phyloP scores from a whole-genome alignment of 2,888 invertebrate genomes.

The Rhynchonema sp. region DNA sequence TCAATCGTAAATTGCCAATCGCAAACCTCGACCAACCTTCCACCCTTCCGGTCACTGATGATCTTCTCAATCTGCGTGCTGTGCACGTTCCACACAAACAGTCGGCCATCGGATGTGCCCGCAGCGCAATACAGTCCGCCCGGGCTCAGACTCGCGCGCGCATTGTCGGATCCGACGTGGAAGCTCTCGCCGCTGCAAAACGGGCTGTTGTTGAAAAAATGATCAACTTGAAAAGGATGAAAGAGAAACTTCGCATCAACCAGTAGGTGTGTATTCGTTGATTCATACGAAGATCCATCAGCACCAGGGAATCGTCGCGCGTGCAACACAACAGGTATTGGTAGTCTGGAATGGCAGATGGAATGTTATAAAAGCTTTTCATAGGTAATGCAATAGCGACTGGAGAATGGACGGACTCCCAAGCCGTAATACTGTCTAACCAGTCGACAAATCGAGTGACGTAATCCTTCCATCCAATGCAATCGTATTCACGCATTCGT shows the following conservation, averaged over 20 bases:
- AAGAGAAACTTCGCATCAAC: slow-evolving; percentile 34
- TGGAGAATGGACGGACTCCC: too few species aligned
- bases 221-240: too few species aligned
- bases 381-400: too few species aligned
- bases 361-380: too few species aligned
- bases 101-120: slow-evolving; percentile 72
- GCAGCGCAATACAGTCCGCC: slow-evolving; percentile 69
- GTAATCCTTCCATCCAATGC: slow-evolving; percentile 78
- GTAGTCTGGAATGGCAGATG: slow-evolving; percentile 49
- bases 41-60: slow-evolving; percentile 1
- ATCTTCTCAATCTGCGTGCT: slow-evolving; percentile 15
- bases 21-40: too few species aligned
- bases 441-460: slow-evolving; percentile 74
- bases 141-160: slow-evolving; percentile 74
- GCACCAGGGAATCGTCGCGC: slow-evolving; percentile 77
- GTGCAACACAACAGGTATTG: slow-evolving; percentile 74
- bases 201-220: background rate
- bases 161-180: slow-evolving; percentile 83
- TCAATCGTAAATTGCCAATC: too few species aligned
- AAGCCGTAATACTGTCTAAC: too few species aligned
- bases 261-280: slow-evolving; percentile 69
- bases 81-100: slow-evolving; percentile 63
- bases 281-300: slow-evolving; percentile 77
- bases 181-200: slow-evolving; percentile 68
- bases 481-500: slow-evolving; percentile 56